Evolutionary conservation across 2,888 invertebrate genomes (phyloP).

Genomic region (Parelbella ahira): DNA sequence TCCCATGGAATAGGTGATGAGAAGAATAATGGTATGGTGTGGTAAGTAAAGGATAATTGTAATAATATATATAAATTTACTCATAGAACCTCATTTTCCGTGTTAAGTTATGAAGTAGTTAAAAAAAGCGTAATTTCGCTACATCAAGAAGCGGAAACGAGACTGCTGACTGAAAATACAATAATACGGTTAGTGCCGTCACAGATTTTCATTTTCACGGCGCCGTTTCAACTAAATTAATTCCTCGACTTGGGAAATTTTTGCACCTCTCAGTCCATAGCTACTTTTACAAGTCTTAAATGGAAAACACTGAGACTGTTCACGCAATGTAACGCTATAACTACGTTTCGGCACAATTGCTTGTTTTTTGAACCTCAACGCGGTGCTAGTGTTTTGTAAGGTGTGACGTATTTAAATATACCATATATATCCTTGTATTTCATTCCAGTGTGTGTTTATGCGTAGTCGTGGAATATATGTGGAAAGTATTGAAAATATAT

Average conservation of each 20-base stretch:
- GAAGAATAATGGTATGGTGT: no score
- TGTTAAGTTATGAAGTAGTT: no score
- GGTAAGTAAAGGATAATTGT: no score
- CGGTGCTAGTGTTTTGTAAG: background rate
- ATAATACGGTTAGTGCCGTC: slow-evolving; percentile 14
- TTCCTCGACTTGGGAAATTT: background rate
- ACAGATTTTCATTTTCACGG: slow-evolving; percentile 15
- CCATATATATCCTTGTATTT: no score
- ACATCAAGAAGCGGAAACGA: slow-evolving; percentile 13
- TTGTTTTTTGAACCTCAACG: background rate
- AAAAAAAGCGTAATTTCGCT: slow-evolving; percentile 6
- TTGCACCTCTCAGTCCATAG: background rate
- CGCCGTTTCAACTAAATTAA: slow-evolving; percentile 4
- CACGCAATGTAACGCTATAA: background rate
- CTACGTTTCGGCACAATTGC: no score
- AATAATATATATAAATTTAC: no score
- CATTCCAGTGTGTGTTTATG: no score
- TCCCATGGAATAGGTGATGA: no score
- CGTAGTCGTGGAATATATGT: no score
- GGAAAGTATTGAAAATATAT: no score
- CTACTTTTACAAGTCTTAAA: background rate
- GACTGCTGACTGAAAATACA: slow-evolving; percentile 13
- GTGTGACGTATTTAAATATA: slow-evolving; percentile 3
- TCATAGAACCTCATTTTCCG: no score
- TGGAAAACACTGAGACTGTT: background rate